Percentiles rank a stretch among this genome's conserved stretches.
Evolutionary conservation across 2,113 vertebrate species (phyloP).

Genomic region (Brachirus orientalis): DNA sequence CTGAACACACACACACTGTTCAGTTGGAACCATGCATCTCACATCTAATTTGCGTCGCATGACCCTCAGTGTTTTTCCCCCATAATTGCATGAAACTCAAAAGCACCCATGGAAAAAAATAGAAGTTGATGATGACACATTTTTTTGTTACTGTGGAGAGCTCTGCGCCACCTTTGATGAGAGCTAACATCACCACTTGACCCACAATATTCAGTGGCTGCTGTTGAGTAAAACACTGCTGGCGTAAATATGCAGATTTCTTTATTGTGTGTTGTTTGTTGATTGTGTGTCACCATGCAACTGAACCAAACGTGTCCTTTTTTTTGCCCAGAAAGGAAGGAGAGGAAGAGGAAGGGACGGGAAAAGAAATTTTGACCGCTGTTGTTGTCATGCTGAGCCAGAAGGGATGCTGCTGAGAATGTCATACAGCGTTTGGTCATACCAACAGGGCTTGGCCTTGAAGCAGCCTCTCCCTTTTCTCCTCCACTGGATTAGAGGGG

Average conservation of each 20-base stretch:
- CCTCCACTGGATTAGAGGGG: constrained; percentile 63
- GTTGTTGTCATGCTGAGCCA: constrained; percentile 45
- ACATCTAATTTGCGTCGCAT: constrained; percentile 4
- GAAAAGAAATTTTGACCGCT: constrained; percentile 35
- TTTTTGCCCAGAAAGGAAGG: constrained; percentile 30
- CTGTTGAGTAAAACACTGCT: constrained; percentile 49
- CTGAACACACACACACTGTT: constrained; percentile 18
- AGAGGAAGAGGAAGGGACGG: constrained; percentile 11
- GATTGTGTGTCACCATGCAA: constrained; percentile 70
- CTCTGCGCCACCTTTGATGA: constrained; percentile 35
- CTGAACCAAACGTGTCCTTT: constrained; percentile 50
- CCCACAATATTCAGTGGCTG: constrained; percentile 30
- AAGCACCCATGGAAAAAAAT: constrained; percentile 12
- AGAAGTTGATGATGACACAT: not conserved
- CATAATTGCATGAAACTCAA: constrained; percentile 15
- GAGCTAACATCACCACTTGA: constrained; percentile 38
- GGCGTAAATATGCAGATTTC: constrained; percentile 71
- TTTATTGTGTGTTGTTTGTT: constrained; percentile 54
- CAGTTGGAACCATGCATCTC: constrained; percentile 20
- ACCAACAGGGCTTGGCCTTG: constrained; percentile 56
- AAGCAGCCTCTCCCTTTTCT: constrained; percentile 59
- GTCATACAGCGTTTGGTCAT: constrained; percentile 58
- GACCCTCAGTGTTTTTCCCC: constrained; percentile 27
- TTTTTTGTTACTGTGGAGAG: constrained; percentile 14
- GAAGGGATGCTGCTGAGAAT: constrained; percentile 62